These are phyloP conservation scores for Coturnix japonica DNA, from an alignment of 2,113 vertebrate species.

Conservation along the genomic window DNA sequence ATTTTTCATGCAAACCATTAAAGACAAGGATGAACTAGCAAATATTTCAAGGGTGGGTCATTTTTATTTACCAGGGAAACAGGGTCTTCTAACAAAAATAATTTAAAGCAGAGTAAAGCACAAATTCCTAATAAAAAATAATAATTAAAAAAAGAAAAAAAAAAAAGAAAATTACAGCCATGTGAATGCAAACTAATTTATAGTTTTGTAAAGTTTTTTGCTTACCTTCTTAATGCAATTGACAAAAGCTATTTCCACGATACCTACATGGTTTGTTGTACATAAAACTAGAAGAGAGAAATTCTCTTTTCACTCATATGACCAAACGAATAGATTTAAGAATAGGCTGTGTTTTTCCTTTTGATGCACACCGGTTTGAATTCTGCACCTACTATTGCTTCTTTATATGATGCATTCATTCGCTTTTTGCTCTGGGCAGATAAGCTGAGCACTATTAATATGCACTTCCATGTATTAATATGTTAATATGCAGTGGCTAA, in stretches of 20 bases:
- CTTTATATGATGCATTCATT: slow-evolving; percentile 24
- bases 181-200: background rate
- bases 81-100: background rate
- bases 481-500: slow-evolving; percentile 31
- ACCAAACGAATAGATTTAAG: background rate
- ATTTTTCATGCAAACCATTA: background rate
- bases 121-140: background rate
- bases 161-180: background rate
- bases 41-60: background rate
- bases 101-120: background rate
- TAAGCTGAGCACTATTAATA: background rate
- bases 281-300: background rate
- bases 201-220: background rate
- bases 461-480: slow-evolving; percentile 31
- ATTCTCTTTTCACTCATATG: background rate
- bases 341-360: background rate
- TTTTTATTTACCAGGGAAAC: background rate
- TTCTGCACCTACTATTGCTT: background rate
- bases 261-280: background rate
- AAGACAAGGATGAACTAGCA: background rate
- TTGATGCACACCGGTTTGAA: background rate
- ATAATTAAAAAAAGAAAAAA: background rate
- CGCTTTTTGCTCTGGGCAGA: slow-evolving; percentile 55
- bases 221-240: background rate
- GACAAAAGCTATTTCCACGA: background rate